phyloP scores from a whole-genome alignment of 2,797 vertebrate genomes.

The Macropus fuliginosus region DNA sequence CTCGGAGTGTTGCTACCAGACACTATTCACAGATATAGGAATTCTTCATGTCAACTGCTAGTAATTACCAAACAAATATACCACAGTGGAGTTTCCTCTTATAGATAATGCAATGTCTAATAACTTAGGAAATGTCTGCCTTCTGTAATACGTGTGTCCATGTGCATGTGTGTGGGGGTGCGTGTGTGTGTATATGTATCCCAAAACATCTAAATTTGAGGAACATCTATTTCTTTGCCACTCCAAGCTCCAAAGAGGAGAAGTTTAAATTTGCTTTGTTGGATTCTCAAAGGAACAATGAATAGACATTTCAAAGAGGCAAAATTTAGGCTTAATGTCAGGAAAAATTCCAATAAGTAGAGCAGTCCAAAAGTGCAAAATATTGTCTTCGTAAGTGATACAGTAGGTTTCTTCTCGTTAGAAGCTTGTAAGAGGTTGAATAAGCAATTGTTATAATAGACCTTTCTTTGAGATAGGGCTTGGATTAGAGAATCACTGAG shows the following conservation, averaged over 20 bases:
- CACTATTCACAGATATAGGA: background rate
- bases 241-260: background rate
- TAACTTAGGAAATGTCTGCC: background rate
- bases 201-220: background rate
- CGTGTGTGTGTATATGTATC: background rate
- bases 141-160: background rate
- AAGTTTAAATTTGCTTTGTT: background rate
- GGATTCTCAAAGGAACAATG: background rate
- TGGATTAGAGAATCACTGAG: background rate
- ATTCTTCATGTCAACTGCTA: background rate
- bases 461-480: background rate
- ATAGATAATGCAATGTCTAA: background rate
- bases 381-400: background rate
- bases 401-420: background rate
- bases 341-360: background rate
- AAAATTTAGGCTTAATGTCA: background rate
- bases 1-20: background rate
- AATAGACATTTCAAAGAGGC: background rate
- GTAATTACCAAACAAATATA: background rate
- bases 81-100: background rate
- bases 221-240: background rate
- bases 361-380: background rate
- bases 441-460: background rate
- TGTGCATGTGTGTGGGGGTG: too few relatives aligned
- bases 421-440: background rate